Base-by-base conservation (phyloP, 2,888 invertebrate species). In the Mimas tiliae region DNA sequence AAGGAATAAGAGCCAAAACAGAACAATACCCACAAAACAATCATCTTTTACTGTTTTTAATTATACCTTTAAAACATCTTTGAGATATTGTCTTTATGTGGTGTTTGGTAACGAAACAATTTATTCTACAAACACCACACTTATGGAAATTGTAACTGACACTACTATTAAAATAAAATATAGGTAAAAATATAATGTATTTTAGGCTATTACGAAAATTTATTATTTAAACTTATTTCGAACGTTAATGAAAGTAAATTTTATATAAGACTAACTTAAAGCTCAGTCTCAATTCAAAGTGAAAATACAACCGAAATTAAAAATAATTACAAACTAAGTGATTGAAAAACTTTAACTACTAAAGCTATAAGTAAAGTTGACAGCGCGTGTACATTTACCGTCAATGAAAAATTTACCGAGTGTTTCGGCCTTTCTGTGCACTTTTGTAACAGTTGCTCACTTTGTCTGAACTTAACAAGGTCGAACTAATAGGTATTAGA, bases 401-500 rank as follows among this genome's bases (percentile, higher is more conserved):
- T 75, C 70, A 73, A 72, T 71, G 69, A 71, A 78, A 75, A 67
- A 71, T 69, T 75, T 72, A 47, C 48, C 67, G 69, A 80, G 72
- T 75, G 72, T 80, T 83, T 81, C 79, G 83, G 82, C 81, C 83
- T 86, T 82, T 81, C 78, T 78, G 73, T 83, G 79, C 81, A 82
- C 80, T 84, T 85, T 85, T 80, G 77, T 81, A 80, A 74, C 83
- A 82, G 81, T 80, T 79, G 84, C 82, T 84, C 87, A 84, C 87
- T 89, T 87, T 86, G 86, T 87, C 85, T 84, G 87, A 86, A 87
- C 87, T 88, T 89, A 89, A 88, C 89, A 89, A 88, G 85, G 88
- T 88, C 88, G 88, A 88, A 88, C 88, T 89, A 89, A 89, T 88
- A 88, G 88, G 89, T 87, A 87, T 87, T 87, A 88, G 84, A 85